These are phyloP conservation scores for Loripinus fragilis DNA, from an alignment of 2,888 invertebrate genomes.

Conservation along the genomic window DNA sequence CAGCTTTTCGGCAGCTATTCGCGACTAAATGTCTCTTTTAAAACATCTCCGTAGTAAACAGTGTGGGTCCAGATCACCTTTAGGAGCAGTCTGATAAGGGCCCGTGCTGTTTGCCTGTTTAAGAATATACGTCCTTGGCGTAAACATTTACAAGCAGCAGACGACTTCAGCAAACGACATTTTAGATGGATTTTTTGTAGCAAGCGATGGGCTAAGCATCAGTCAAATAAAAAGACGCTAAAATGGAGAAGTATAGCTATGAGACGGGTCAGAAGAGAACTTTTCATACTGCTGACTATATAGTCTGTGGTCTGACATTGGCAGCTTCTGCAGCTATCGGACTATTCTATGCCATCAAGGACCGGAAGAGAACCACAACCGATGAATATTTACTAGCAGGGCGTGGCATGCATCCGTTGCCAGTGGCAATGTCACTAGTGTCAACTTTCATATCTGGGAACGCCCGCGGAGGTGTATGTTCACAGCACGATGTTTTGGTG, in stretches of 20 bases:
- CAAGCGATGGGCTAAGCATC: no score
- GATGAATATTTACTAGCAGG: constrained; percentile 72
- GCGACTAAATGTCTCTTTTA: no score
- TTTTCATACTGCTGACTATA: constrained; percentile 63
- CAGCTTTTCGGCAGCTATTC: no score
- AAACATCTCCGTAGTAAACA: no score
- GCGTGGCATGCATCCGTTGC: constrained; percentile 67
- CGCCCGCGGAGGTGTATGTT: constrained; percentile 72
- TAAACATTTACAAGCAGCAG: no score
- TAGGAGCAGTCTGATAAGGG: no score
- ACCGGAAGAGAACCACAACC: constrained; percentile 59
- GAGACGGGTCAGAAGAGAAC: constrained; percentile 17
- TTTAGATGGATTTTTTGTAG: no score
- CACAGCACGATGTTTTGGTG: constrained; percentile 70
- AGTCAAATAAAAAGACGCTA: no score
- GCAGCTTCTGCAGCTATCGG: constrained; percentile 68
- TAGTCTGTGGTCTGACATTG: constrained; percentile 64
- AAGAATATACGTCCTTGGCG: no score
- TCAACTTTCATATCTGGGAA: constrained; percentile 78
- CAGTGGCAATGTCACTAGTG: constrained; percentile 74
- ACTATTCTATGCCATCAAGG: constrained; percentile 67
- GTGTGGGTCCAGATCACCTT: no score
- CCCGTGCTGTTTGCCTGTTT: no score
- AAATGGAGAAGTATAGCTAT: constrained; percentile 7
- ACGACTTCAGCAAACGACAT: no score